Percentiles rank a stretch among this genome's conserved stretches.
These are phyloP conservation scores for Sinelater perroti DNA, from an alignment of 2,888 invertebrate genomes.

Conservation along the genomic window DNA sequence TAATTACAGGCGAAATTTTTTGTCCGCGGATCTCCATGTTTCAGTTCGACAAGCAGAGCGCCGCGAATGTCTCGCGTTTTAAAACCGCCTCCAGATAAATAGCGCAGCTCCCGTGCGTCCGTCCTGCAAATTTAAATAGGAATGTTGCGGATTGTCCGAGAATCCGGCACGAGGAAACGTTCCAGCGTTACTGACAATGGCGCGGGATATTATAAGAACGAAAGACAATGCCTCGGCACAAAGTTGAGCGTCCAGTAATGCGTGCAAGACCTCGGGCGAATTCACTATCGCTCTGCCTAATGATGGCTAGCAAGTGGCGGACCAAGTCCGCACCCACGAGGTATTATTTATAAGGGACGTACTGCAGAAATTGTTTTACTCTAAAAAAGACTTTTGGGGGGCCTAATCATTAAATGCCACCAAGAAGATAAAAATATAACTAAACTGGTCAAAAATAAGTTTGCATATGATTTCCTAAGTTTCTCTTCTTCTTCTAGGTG, in stretches of 20 bases:
- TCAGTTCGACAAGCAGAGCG: slow-evolving; percentile 15
- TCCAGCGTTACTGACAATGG: slow-evolving; percentile 34
- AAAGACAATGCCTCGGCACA: slow-evolving; percentile 42
- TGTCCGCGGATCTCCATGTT: slow-evolving; percentile 2
- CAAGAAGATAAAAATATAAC: no score
- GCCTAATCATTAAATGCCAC: no score
- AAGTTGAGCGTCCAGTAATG: slow-evolving; percentile 41
- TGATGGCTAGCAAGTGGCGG: slow-evolving; percentile 41
- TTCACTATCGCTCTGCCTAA: slow-evolving; percentile 45
- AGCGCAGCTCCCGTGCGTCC: slow-evolving; percentile 3
- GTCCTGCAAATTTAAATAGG: slow-evolving; percentile 9
- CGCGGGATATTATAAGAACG: slow-evolving; percentile 38
- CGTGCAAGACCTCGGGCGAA: slow-evolving; percentile 46
- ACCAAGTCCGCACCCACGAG: slow-evolving; percentile 44
- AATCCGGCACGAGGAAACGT: slow-evolving; percentile 23
- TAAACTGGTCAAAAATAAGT: no score
- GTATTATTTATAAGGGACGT: slow-evolving; percentile 39
- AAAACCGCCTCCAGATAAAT: not conserved
- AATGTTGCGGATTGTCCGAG: slow-evolving; percentile 18
- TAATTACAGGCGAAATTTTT: slow-evolving; percentile 11
- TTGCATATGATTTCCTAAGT: no score
- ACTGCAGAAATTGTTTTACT: slow-evolving; percentile 20
- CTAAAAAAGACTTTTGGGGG: no score
- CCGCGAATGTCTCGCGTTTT: slow-evolving; percentile 10
- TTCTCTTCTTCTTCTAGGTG: no score